These are phyloP conservation scores for Chelmon rostratus DNA, from an alignment of 2,797 vertebrate genomes.

Conservation along the genomic window DNA sequence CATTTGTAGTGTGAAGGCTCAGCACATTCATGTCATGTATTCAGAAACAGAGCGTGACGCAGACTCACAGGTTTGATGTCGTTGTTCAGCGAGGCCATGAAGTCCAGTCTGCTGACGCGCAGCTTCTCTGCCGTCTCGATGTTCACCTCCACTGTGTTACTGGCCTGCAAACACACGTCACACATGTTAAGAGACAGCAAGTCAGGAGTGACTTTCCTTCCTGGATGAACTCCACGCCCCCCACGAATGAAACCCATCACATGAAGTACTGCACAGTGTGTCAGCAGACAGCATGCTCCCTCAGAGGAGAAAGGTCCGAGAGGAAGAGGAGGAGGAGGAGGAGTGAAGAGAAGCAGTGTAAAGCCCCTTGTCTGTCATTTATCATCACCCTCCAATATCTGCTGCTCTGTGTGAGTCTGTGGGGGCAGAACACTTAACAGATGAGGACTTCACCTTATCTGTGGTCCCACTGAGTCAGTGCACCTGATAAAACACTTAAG, in stretches of 20 bases:
- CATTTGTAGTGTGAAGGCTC: no score
- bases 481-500: slow-evolving; percentile 76
- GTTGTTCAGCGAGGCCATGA: slow-evolving; percentile 92
- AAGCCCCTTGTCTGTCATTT: slow-evolving; percentile 82
- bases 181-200: slow-evolving; percentile 16
- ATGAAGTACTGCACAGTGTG: slow-evolving; percentile 43
- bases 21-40: no score
- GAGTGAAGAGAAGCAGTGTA: slow-evolving; percentile 60
- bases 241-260: slow-evolving; percentile 37
- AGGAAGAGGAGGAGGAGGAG: slow-evolving; percentile 49
- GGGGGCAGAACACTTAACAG: slow-evolving; percentile 61
- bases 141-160: slow-evolving; percentile 93
- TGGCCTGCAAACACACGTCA: slow-evolving; percentile 85
- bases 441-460: slow-evolving; percentile 63
- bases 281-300: slow-evolving; percentile 61
- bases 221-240: slow-evolving; percentile 37
- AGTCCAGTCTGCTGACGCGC: slow-evolving; percentile 90
- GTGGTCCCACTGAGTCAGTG: slow-evolving; percentile 44
- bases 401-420: slow-evolving; percentile 32
- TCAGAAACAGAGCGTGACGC: fast-evolving
- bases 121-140: slow-evolving; percentile 93
- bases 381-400: slow-evolving; percentile 92
- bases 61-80: slow-evolving; percentile 96
- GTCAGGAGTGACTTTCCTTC: slow-evolving; percentile 25
- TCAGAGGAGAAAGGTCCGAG: slow-evolving; percentile 74